phyloP scores from a whole-genome alignment of 2,888 invertebrate species.

The Philereme transversata region DNA sequence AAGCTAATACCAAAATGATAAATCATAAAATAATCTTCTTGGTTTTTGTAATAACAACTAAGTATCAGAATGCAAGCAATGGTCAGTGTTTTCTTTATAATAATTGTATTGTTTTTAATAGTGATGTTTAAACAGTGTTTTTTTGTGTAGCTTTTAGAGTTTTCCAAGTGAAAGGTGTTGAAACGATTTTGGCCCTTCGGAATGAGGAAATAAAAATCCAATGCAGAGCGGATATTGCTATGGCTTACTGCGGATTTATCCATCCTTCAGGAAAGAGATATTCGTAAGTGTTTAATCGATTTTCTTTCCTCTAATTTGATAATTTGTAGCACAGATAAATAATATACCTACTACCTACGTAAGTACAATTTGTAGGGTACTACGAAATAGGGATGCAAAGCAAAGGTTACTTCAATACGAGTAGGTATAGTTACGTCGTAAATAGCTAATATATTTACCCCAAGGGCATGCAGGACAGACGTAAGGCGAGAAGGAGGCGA shows the following conservation, averaged over 20 bases:
- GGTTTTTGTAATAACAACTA: slow-evolving; percentile 7
- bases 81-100: slow-evolving; percentile 15
- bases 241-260: slow-evolving; percentile 74
- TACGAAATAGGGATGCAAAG: too few relatives aligned
- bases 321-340: too few relatives aligned
- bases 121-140: background rate
- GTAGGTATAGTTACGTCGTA: too few relatives aligned
- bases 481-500: too few relatives aligned
- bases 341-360: too few relatives aligned
- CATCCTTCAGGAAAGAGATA: slow-evolving; percentile 72
- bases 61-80: slow-evolving; percentile 6
- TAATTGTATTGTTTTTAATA: slow-evolving; percentile 5
- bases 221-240: slow-evolving; percentile 64
- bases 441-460: too few relatives aligned
- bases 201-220: slow-evolving; percentile 64
- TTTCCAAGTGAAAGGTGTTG: slow-evolving; percentile 57
- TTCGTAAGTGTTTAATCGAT: slow-evolving; percentile 60
- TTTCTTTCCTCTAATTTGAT: background rate
- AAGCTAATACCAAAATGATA: slow-evolving; percentile 18
- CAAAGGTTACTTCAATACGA: too few relatives aligned
- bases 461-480: too few relatives aligned
- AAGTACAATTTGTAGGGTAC: too few relatives aligned
- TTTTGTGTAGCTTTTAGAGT: slow-evolving; percentile 60
- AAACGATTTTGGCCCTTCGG: slow-evolving; percentile 66
- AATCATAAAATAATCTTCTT: slow-evolving; percentile 8